Conservation (phyloP, 2,797 vertebrate species). For the Gambusia yucatana region DNA sequence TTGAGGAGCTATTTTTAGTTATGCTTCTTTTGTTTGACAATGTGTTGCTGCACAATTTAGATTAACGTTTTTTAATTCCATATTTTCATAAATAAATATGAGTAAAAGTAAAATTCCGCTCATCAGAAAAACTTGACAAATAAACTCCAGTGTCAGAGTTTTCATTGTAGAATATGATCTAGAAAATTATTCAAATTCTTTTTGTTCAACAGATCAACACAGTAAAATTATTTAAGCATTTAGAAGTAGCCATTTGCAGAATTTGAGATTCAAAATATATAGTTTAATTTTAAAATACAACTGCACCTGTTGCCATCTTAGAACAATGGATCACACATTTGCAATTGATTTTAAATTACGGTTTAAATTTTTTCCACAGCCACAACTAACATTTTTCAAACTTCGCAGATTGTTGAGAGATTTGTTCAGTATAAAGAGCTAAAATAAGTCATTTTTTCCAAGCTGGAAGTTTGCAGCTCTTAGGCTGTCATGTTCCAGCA, state of each 20-base stretch:
- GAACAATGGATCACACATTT: not conserved
- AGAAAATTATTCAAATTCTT: not conserved
- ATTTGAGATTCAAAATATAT: not conserved
- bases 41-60: not conserved
- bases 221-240: not conserved
- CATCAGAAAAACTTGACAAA: not conserved
- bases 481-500: conserved; percentile 17
- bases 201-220: not conserved
- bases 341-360: not conserved
- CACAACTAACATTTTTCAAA: not conserved
- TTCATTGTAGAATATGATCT: not conserved
- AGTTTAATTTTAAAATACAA: not conserved
- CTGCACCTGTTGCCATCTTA: not conserved
- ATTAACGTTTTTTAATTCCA: not conserved
- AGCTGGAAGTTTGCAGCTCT: conserved; percentile 24
- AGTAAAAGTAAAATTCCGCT: not conserved
- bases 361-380: not conserved
- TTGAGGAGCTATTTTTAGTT: not conserved
- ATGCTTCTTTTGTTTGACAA: not conserved
- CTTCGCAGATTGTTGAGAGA: not conserved
- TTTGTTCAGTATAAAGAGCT: conserved; percentile 16
- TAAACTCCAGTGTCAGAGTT: not conserved
- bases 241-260: not conserved
- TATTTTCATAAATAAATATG: not conserved
- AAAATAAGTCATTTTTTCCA: conserved; percentile 34